These are phyloP conservation scores for Willisornis vidua DNA, from an alignment of 2,113 vertebrate species.

Conservation along the genomic window DNA sequence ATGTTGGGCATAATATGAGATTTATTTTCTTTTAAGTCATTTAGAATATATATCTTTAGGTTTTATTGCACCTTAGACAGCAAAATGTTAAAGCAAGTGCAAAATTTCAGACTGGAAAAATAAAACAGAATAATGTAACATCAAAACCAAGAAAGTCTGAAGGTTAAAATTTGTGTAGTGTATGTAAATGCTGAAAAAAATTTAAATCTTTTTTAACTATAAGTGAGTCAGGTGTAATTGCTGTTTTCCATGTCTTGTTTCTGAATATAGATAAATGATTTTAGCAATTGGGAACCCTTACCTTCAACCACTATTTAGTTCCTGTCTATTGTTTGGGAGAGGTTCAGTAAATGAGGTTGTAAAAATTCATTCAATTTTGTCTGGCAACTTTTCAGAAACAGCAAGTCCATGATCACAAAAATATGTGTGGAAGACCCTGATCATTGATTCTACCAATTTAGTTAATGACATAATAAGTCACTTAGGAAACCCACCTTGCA, in stretches of 20 bases:
- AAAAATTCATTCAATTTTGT: slow-evolving; percentile 39
- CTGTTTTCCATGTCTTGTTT: background rate
- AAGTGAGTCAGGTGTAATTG: background rate
- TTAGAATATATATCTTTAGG: background rate
- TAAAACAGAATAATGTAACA: background rate
- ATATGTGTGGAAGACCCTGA: background rate
- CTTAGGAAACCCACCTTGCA: background rate
- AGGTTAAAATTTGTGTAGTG: background rate
- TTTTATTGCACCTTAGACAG: background rate
- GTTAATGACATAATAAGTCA: background rate
- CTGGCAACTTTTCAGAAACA: background rate
- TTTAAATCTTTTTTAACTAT: background rate
- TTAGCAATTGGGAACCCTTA: background rate
- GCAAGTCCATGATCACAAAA: background rate
- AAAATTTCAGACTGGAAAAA: background rate
- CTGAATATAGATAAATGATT: background rate
- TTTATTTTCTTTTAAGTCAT: background rate
- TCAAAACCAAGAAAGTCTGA: background rate
- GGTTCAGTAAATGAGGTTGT: slow-evolving; percentile 14
- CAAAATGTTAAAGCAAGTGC: background rate
- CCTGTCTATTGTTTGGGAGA: background rate
- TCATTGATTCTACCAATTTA: background rate
- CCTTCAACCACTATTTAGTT: slow-evolving; percentile 32
- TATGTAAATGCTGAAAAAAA: background rate
- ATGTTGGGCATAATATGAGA: background rate